These are phyloP conservation scores for Diglossa cyanea DNA, from an alignment of 2,797 vertebrate genomes.

Conservation along the genomic window DNA sequence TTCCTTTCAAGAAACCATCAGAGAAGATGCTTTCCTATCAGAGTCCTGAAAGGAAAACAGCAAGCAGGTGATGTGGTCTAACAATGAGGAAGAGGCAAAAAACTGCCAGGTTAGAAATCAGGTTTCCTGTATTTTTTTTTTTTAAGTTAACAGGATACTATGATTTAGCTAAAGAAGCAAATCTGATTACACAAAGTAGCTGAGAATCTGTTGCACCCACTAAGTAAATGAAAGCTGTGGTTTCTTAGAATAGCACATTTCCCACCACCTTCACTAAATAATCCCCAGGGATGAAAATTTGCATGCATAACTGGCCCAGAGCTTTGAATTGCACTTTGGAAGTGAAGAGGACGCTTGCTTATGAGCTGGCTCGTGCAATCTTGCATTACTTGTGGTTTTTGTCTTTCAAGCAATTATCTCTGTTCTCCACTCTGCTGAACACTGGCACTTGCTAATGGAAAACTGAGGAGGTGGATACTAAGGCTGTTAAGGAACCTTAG, in stretches of 20 bases:
- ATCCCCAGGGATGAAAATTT: neutral
- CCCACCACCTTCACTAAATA: neutral
- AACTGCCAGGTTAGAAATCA: neutral
- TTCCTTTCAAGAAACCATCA: neutral
- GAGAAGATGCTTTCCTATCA: neutral
- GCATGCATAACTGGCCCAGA: neutral
- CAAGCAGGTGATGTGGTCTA: neutral
- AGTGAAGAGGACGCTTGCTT: neutral
- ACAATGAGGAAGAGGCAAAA: neutral
- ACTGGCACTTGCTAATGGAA: neutral
- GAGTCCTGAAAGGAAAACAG: neutral
- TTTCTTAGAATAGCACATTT: neutral
- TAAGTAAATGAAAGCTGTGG: constrained; percentile 8
- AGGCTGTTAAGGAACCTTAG: neutral
- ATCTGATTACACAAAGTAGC: constrained; percentile 30
- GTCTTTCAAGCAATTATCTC: neutral
- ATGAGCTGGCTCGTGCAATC: neutral
- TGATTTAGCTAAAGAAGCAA: constrained; percentile 41
- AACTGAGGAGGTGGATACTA: neutral
- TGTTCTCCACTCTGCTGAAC: neutral
- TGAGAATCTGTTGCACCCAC: neutral
- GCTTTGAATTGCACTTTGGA: neutral
- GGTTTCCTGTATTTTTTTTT: neutral
- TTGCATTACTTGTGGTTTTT: neutral
- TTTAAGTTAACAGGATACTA: neutral